A percentile compares a stretch with the other conserved stretches of the same genome.
These are phyloP conservation scores for Perccottus glenii DNA, from an alignment of 2,113 vertebrate species.

Conservation along the genomic window DNA sequence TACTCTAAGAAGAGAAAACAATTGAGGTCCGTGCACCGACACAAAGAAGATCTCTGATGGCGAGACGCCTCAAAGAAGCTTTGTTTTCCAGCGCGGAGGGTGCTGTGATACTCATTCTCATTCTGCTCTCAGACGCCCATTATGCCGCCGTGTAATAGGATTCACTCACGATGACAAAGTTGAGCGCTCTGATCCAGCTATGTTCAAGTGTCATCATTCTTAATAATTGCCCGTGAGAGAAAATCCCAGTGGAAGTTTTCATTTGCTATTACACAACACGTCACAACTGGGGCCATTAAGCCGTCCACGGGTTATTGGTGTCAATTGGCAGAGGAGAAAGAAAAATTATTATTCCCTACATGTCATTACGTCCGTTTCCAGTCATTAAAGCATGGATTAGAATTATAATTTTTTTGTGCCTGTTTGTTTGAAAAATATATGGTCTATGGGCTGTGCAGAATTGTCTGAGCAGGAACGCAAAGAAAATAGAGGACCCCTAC, in stretches of 20 bases:
- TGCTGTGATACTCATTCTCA: constrained; percentile 52
- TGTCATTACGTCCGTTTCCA: constrained; percentile 48
- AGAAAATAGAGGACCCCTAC: constrained; percentile 42
- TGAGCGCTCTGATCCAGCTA: constrained; percentile 49
- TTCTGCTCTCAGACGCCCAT: constrained; percentile 46
- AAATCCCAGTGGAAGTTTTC: constrained; percentile 40
- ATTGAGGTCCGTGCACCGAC: constrained; percentile 45
- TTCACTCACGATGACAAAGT: constrained; percentile 61
- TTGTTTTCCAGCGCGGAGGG: constrained; percentile 54
- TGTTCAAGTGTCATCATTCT: constrained; percentile 64
- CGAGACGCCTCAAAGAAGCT: constrained; percentile 52
- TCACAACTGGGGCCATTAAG: constrained; percentile 37
- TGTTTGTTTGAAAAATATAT: constrained; percentile 44
- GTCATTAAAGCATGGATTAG: constrained; percentile 62
- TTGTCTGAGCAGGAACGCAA: constrained; percentile 53
- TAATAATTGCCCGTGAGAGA: constrained; percentile 50
- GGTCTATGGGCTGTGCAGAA: constrained; percentile 18
- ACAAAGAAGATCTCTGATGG: constrained; percentile 48
- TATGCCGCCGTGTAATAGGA: constrained; percentile 55
- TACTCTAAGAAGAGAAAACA: constrained; percentile 64
- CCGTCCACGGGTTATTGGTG: constrained; percentile 45
- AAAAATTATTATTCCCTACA: constrained; percentile 32
- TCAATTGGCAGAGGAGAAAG: constrained; percentile 30
- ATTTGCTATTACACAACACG: constrained; percentile 35
- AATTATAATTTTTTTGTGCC: constrained; percentile 46